Evolutionary conservation across 37 sponge, comb jelly and placozoan genomes (phyloP).

Genomic region (Sycon ciliatum): DNA sequence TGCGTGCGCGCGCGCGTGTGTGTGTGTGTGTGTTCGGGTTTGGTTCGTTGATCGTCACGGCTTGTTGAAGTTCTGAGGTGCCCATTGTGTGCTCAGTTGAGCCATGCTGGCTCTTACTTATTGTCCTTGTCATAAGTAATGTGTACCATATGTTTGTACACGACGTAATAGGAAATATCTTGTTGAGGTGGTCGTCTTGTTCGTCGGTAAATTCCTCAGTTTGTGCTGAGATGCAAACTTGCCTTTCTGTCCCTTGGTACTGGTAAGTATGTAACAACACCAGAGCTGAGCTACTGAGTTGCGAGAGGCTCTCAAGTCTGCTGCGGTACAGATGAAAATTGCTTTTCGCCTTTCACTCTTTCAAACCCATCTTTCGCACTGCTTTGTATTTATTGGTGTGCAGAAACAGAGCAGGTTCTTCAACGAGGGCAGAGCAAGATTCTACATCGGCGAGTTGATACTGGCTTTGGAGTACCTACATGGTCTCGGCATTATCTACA

Average conservation of each 20-base stretch:
- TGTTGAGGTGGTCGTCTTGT: background rate
- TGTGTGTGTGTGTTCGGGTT: background rate
- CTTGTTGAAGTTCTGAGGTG: too few relatives aligned
- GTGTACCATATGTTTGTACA: too few relatives aligned
- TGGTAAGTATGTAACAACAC: too few relatives aligned
- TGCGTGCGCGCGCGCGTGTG: background rate
- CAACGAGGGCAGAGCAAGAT: slow-evolving; percentile 54
- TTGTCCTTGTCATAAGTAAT: background rate
- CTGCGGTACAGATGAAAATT: too few relatives aligned
- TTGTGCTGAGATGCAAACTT: too few relatives aligned
- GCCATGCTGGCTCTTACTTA: too few relatives aligned
- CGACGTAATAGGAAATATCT: background rate
- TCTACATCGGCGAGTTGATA: slow-evolving; percentile 66
- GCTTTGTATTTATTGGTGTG: background rate
- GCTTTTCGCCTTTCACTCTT: background rate
- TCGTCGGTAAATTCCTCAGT: too few relatives aligned
- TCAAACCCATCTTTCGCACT: background rate
- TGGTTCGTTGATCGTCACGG: too few relatives aligned
- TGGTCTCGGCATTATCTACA: slow-evolving; percentile 59
- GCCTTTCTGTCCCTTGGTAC: too few relatives aligned
- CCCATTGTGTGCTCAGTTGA: too few relatives aligned
- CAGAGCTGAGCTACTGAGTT: too few relatives aligned
- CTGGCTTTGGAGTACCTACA: slow-evolving; percentile 74
- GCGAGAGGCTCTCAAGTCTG: too few relatives aligned
- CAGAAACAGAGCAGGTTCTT: slow-evolving; percentile 50